Evolutionary conservation across 2,888 invertebrate species (phyloP).

Genomic region (Drosophila robusta): DNA sequence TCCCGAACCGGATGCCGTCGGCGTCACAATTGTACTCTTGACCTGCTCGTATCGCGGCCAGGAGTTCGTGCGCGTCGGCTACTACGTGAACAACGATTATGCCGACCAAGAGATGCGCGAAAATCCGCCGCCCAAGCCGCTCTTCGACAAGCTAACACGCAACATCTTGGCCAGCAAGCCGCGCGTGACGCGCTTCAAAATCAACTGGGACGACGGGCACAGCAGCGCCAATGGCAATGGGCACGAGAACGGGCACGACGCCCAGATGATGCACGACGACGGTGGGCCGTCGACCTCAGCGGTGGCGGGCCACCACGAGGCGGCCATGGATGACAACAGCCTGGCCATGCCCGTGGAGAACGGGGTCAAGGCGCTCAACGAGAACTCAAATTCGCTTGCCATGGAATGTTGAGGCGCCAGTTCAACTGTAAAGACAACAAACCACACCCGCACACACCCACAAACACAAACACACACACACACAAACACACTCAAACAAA

Average conservation of each 20-base stretch:
- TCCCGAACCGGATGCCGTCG: slow-evolving; percentile 98
- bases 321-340: slow-evolving; percentile 83
- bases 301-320: slow-evolving; percentile 59
- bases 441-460: slow-evolving; percentile 7
- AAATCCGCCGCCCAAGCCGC: slow-evolving; percentile 96
- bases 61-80: slow-evolving; percentile 98
- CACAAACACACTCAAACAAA: slow-evolving; percentile 12
- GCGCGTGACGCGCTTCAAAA: slow-evolving; percentile 97
- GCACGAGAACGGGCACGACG: slow-evolving; percentile 67
- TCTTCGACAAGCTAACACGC: slow-evolving; percentile 94
- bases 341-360: slow-evolving; percentile 83
- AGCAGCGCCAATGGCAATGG: slow-evolving; percentile 74
- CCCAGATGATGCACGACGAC: slow-evolving; percentile 56
- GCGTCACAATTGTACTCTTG: slow-evolving; percentile 97
- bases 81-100: slow-evolving; percentile 99
- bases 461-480: slow-evolving; percentile 11
- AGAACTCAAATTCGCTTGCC: slow-evolving; percentile 85
- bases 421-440: slow-evolving; percentile 21
- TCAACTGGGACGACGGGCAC: slow-evolving; percentile 95
- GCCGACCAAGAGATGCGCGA: slow-evolving; percentile 96
- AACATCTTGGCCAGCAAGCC: slow-evolving; percentile 92
- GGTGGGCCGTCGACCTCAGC: slow-evolving; percentile 72
- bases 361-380: slow-evolving; percentile 82
- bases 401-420: slow-evolving; percentile 84
- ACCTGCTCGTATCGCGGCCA: slow-evolving; percentile 97